Conservation (phyloP, 2,797 vertebrate species). For the Sebastes baramenuke region DNA sequence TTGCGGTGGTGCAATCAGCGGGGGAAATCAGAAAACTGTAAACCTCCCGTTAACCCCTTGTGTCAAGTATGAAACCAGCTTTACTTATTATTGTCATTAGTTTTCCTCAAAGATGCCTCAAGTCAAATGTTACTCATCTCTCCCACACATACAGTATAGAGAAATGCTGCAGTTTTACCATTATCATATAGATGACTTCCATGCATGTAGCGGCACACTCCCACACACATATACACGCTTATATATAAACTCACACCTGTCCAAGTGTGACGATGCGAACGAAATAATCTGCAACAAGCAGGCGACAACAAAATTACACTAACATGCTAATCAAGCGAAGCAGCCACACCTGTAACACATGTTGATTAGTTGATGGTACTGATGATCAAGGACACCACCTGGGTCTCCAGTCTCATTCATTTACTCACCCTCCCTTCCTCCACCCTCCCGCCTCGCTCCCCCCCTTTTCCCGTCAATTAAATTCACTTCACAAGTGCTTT, state of each 20-base stretch:
- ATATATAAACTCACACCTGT: neutral
- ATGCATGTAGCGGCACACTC: neutral
- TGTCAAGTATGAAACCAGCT: neutral
- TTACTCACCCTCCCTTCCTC: conserved; percentile 6
- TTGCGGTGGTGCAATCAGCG: neutral
- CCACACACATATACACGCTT: neutral
- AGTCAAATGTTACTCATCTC: conserved; percentile 8
- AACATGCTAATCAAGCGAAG: conserved; percentile 6
- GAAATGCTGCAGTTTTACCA: conserved; percentile 10
- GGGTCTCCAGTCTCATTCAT: conserved; percentile 33
- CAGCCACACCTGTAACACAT: conserved; percentile 39
- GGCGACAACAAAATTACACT: neutral
- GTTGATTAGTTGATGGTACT: conserved; percentile 26
- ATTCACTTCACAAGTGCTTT: conserved; percentile 72
- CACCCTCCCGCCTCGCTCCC: neutral
- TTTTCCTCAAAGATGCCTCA: conserved; percentile 22
- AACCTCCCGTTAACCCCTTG: neutral
- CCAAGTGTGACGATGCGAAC: neutral
- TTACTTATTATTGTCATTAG: conserved; percentile 21
- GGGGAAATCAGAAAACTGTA: neutral
- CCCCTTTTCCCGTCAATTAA: conserved; percentile 57
- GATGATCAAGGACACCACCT: conserved; percentile 41
- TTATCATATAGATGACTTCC: conserved; percentile 45
- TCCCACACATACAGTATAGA: conserved; percentile 13
- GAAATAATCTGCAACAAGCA: neutral